phyloP scores from a whole-genome alignment of 2,888 invertebrate species.

The Drosophila limbata region DNA sequence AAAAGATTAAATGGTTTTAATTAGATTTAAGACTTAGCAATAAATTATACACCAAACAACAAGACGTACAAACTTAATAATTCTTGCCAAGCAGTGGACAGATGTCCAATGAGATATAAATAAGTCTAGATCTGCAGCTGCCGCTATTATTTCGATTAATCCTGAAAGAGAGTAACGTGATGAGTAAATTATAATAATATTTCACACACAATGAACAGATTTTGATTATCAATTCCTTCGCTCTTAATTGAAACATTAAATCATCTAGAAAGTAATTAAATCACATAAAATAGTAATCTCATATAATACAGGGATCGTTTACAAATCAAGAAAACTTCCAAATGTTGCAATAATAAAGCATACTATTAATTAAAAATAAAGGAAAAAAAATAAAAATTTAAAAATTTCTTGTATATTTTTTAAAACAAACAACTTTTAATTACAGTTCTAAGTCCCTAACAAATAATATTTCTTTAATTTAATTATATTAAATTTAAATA shows the following conservation, averaged over 20 bases:
- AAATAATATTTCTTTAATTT: no score
- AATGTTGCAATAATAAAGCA: constrained; percentile 18
- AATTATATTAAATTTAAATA: no score
- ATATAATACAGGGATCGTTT: not conserved
- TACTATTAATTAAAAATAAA: constrained; percentile 16
- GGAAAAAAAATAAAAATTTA: not conserved
- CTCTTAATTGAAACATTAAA: no score
- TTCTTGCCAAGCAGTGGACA: constrained; percentile 23
- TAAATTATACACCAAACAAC: constrained; percentile 46
- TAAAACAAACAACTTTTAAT: no score
- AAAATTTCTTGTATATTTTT: not conserved
- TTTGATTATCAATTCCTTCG: no score
- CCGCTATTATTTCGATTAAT: not conserved
- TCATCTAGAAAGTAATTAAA: no score
- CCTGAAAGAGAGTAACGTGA: not conserved
- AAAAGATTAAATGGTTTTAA: constrained; percentile 24
- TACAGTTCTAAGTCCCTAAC: no score
- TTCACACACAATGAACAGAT: no score
- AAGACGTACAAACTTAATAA: constrained; percentile 45
- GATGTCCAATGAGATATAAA: not conserved
- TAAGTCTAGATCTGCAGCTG: not conserved
- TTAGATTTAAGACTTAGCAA: constrained; percentile 35
- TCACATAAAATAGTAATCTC: no score
- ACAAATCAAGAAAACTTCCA: constrained; percentile 1
- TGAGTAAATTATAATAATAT: not conserved